Evolutionary conservation across 2,888 invertebrate genomes (phyloP).

Genomic region (Lamellibrachia satsuma): DNA sequence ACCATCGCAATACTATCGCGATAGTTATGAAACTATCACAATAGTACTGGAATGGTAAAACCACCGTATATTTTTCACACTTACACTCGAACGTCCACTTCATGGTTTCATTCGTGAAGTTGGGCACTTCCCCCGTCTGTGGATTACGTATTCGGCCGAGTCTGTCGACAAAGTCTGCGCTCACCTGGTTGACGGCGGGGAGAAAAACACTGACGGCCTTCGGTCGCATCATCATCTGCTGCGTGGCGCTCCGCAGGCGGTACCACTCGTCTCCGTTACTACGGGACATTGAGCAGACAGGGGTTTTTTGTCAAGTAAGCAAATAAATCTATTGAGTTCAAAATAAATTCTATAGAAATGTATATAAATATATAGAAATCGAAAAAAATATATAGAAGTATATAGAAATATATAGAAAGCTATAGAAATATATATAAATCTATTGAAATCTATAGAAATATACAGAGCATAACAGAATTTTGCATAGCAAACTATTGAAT

Average conservation of each 20-base stretch:
- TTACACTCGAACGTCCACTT: slow-evolving; percentile 93
- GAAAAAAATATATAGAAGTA: too few relatives aligned
- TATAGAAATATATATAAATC: too few relatives aligned
- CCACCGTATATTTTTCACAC: slow-evolving; percentile 55
- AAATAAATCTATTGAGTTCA: too few relatives aligned
- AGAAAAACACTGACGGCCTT: slow-evolving; percentile 75
- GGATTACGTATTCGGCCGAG: slow-evolving; percentile 49
- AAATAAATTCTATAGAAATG: too few relatives aligned
- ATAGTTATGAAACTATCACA: too few relatives aligned
- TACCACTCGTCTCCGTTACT: slow-evolving; percentile 95
- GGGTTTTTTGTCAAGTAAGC: neutral
- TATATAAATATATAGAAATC: too few relatives aligned
- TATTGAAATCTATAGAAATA: too few relatives aligned
- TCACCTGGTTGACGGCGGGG: slow-evolving; percentile 71
- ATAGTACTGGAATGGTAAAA: too few relatives aligned
- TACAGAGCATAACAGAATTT: too few relatives aligned
- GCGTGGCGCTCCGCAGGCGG: slow-evolving; percentile 85
- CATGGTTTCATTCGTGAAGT: slow-evolving; percentile 88
- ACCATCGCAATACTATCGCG: too few relatives aligned
- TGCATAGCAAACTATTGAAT: too few relatives aligned
- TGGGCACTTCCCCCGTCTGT: slow-evolving; percentile 67
- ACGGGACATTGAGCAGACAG: slow-evolving; percentile 30
- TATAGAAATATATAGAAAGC: too few relatives aligned
- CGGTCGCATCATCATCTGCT: slow-evolving; percentile 86
- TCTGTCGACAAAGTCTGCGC: slow-evolving; percentile 74